Percentiles rank a stretch among this genome's conserved stretches.
These are phyloP conservation scores for Morpho helenor DNA, from an alignment of 2,888 invertebrate species.

Conservation along the genomic window DNA sequence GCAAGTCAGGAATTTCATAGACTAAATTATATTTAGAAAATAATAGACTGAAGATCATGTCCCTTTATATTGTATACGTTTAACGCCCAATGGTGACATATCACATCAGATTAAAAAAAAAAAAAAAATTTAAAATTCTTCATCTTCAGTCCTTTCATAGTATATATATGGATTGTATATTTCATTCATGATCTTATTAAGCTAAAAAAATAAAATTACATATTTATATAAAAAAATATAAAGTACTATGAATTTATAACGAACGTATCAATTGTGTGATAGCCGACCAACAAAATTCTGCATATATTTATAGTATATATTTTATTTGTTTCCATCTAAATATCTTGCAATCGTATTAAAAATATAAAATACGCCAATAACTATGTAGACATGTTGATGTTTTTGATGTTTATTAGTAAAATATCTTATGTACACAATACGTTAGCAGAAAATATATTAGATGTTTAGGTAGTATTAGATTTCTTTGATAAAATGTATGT, in stretches of 20 bases:
- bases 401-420: conserved; percentile 11
- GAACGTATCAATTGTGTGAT: conserved; percentile 68
- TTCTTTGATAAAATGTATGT: neutral
- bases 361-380: neutral
- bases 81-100: conserved; percentile 30
- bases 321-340: conserved; percentile 3
- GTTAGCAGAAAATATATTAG: neutral
- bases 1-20: conserved; percentile 24
- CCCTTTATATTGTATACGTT: conserved; percentile 50
- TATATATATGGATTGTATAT: neutral
- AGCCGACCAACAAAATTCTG: conserved; percentile 57
- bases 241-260: conserved; percentile 29
- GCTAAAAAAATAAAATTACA: too few species aligned
- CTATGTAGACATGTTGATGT: conserved; percentile 2
- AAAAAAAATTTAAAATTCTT: neutral
- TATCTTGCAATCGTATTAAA: neutral
- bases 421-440: neutral
- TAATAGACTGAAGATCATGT: conserved; percentile 51
- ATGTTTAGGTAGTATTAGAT: too few species aligned
- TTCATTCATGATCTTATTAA: too few species aligned
- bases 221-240: conserved; percentile 3
- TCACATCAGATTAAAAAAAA: conserved; percentile 11
- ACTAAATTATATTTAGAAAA: conserved; percentile 7
- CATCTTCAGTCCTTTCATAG: neutral
- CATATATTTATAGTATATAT: conserved; percentile 20